A percentile compares a stretch with the other conserved stretches of the same genome.
Evolutionary conservation across 2,797 vertebrate genomes (phyloP).

Genomic region (Scarus forsteni): DNA sequence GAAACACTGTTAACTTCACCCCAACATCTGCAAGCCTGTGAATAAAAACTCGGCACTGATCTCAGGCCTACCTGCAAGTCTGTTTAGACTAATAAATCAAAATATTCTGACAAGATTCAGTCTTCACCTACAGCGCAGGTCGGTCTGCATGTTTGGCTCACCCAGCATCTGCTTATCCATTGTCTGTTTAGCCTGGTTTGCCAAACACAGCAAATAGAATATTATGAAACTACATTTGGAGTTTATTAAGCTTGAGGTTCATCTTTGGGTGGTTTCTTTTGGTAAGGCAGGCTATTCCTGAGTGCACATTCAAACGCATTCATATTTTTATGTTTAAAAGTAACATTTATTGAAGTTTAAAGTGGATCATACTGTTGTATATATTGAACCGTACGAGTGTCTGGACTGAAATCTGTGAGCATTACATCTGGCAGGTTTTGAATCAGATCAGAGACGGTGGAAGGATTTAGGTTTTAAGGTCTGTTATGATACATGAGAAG

Average conservation of each 20-base stretch:
- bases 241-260: slow-evolving; percentile 7
- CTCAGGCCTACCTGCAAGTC: slow-evolving; percentile 2
- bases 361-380: neutral
- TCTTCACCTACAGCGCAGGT: slow-evolving; percentile 14
- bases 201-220: slow-evolving; percentile 38
- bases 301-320: neutral
- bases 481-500: slow-evolving; percentile 22
- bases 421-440: neutral
- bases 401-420: neutral
- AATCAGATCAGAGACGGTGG: slow-evolving; percentile 2
- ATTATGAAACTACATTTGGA: slow-evolving; percentile 24
- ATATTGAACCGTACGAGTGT: neutral
- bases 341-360: slow-evolving; percentile 10
- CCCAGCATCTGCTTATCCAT: slow-evolving; percentile 21
- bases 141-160: slow-evolving; percentile 20
- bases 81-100: slow-evolving; percentile 13
- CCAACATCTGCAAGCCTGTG: neutral
- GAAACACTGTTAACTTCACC: slow-evolving; percentile 10
- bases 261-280: neutral
- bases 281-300: slow-evolving; percentile 2
- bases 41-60: neutral
- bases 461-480: slow-evolving; percentile 15
- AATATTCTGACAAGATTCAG: slow-evolving; percentile 17
- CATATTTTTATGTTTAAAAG: neutral
- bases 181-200: slow-evolving; percentile 20